phyloP scores from a whole-genome alignment of 2,888 invertebrate species.

The Sialis lutaria region DNA sequence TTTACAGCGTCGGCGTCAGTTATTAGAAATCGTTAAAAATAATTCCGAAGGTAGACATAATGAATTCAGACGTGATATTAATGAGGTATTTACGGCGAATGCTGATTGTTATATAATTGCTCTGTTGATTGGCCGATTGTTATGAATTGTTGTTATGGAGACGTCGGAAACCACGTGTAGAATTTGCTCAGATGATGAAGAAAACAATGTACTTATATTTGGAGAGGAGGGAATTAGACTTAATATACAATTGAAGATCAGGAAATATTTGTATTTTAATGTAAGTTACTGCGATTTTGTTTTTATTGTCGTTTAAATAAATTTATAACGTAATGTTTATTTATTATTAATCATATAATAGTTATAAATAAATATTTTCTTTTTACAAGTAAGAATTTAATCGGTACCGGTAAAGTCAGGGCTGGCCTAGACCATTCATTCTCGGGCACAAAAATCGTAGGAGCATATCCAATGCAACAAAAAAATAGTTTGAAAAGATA shows the following conservation, averaged over 20 bases:
- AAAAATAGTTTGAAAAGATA: too few species aligned
- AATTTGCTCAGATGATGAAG: slow-evolving; percentile 42
- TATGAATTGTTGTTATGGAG: not conserved
- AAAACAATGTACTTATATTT: slow-evolving; percentile 42
- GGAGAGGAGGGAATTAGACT: slow-evolving; percentile 45
- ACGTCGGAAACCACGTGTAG: slow-evolving; percentile 29
- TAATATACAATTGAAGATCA: slow-evolving; percentile 45
- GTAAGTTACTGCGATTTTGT: slow-evolving; percentile 21
- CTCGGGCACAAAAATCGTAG: too few species aligned
- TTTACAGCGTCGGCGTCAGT: slow-evolving; percentile 3
- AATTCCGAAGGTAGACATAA: not conserved
- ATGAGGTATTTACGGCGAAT: not conserved
- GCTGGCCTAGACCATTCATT: not conserved
- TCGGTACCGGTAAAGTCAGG: not conserved
- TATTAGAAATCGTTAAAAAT: not conserved
- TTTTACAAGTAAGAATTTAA: too few species aligned
- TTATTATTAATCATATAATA: too few species aligned
- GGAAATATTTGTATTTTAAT: slow-evolving; percentile 48
- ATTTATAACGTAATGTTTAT: not conserved
- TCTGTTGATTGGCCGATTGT: not conserved
- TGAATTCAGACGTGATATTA: not conserved
- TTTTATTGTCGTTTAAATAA: not conserved
- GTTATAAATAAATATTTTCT: too few species aligned
- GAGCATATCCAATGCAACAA: too few species aligned
- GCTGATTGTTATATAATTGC: not conserved